Base-by-base conservation (phyloP, 2,113 vertebrate species). In the Caranx melampygus region DNA sequence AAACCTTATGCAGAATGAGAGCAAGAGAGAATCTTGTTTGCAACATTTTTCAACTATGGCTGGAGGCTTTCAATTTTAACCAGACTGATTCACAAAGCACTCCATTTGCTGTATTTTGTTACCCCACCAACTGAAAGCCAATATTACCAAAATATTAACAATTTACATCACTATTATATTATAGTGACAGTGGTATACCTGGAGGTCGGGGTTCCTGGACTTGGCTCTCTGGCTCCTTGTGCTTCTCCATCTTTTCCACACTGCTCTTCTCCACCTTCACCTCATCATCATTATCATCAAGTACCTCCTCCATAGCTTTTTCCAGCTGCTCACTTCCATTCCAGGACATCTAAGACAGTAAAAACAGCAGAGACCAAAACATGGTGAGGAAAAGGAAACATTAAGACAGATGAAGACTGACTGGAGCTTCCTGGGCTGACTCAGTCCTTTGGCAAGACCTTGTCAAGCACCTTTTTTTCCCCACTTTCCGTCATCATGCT, bases 251-350 rank as follows among this genome's bases (percentile, higher is more conserved):
- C 70, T 85, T 84, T 73, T 91, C 88, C 65, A 89, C 73, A 7
- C 74, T 87, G 72, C 91, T 92, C 70, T 87, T 88, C 69, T 94
- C 91, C 31, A 90, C 84, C 63, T 90, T 92, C 72, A 84, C 83
- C 49, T 92, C 84, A 0, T 93, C 92, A n/a, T 97, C 96, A 67
- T 88, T 90, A 33, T 91, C 92, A 26, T 94, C 93, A 84, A 97
- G 86, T 31, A 98, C 94, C 82, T 99, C 98, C 87, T 97, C 97
- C 97, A 98, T 97, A 13, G 97, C 97, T 87, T 96, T 97, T 89
- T 98, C 96, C 88, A 99, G 58, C 87, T 98, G 97, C 82, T 98
- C 97, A 83, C 94, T 96, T 61, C 96, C 96, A 88, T 98, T 94
- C 85, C 94, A 96, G 89, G 96, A 95, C 69, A 97, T 97, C 98